These are phyloP conservation scores for Halcyon senegalensis DNA, from an alignment of 2,113 vertebrate species.

Conservation along the genomic window DNA sequence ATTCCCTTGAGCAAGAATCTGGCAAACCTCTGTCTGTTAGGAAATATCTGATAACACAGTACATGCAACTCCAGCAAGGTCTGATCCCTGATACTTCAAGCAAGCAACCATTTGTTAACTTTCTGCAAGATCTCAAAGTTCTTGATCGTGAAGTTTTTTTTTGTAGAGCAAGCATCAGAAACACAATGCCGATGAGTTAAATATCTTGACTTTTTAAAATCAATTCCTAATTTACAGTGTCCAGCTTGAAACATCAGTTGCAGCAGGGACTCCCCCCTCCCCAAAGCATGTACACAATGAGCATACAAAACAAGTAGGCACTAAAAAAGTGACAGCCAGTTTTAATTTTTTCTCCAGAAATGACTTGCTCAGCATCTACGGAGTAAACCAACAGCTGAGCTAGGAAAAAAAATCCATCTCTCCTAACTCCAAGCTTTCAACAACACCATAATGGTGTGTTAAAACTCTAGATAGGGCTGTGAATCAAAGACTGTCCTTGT, in stretches of 20 bases:
- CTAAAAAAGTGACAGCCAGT: slow-evolving; percentile 32
- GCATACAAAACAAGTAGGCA: neutral
- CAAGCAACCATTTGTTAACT: neutral
- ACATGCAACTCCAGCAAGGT: neutral
- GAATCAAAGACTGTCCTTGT: neutral
- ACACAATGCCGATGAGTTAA: neutral
- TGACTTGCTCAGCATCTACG: slow-evolving; percentile 29
- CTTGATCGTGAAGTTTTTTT: neutral
- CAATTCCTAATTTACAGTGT: neutral
- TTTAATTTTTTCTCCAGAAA: slow-evolving; percentile 55
- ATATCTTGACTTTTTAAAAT: neutral
- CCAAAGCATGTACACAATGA: neutral
- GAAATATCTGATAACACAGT: neutral
- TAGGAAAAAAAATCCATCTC: neutral
- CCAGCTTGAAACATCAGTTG: neutral
- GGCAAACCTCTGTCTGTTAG: neutral
- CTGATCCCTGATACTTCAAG: neutral
- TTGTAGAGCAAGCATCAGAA: neutral
- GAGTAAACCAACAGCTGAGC: slow-evolving; percentile 47
- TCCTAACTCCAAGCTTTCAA: neutral
- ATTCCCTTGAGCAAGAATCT: neutral
- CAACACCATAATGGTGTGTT: rapidly evolving
- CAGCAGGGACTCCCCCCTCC: neutral
- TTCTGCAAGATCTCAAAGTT: neutral
- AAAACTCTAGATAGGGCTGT: neutral